Evolutionary conservation across 2,797 vertebrate species (phyloP).

Genomic region (Periparus ater): DNA sequence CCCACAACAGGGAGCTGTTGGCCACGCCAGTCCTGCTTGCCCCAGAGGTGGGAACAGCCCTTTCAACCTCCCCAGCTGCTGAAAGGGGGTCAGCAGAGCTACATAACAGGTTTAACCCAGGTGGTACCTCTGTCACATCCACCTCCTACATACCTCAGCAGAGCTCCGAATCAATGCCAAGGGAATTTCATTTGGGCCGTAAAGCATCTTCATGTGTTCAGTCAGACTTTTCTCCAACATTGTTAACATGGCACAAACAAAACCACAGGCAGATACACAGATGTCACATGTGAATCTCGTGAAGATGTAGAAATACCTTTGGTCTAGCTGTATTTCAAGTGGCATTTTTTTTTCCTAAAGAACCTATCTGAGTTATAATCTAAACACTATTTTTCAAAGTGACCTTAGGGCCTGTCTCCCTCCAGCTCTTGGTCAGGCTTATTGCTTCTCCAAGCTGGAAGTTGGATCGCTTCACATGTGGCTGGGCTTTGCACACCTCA

Average conservation of each 20-base stretch:
- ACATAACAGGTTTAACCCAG: not conserved
- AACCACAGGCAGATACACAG: not conserved
- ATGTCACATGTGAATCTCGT: not conserved
- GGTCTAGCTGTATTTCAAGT: not conserved
- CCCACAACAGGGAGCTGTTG: not conserved
- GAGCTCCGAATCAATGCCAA: not conserved
- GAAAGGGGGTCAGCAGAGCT: too few species aligned
- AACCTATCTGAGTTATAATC: not conserved
- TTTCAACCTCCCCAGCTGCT: not conserved
- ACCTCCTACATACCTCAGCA: not conserved
- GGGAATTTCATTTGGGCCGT: not conserved
- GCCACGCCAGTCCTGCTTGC: not conserved
- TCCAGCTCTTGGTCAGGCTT: not conserved
- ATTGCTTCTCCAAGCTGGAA: not conserved
- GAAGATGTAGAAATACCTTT: not conserved
- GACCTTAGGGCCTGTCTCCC: not conserved
- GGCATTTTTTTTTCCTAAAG: not conserved
- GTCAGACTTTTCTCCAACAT: not conserved
- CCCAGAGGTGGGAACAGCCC: not conserved
- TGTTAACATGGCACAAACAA: not conserved
- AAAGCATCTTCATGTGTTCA: not conserved
- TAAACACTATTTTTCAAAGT: not conserved
- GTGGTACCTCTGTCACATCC: not conserved
- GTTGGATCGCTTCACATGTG: not conserved
- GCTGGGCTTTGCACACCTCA: not conserved